These are phyloP conservation scores for Turritopsis dohrnii DNA, from an alignment of 30 jellyfish, hydroid and myxozoan species.

Conservation along the genomic window DNA sequence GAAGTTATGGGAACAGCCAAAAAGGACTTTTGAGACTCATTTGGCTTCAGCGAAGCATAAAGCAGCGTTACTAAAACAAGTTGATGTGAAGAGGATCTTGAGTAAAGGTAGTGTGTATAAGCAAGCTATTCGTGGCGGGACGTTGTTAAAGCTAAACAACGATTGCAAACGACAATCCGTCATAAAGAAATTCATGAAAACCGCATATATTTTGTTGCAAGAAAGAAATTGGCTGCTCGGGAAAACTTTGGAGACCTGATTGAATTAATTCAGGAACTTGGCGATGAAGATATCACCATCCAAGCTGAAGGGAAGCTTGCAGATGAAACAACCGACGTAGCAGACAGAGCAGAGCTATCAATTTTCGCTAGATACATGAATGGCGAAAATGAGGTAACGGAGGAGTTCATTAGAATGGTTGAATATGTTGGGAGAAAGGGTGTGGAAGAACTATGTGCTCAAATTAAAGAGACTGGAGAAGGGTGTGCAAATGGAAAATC, in stretches of 20 bases:
- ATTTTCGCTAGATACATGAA: slow-evolving; percentile 12
- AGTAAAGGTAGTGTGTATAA: slow-evolving; percentile 15
- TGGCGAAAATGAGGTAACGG: not conserved
- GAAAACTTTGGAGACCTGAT: slow-evolving; percentile 18
- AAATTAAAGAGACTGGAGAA: not conserved
- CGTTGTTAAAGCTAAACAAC: slow-evolving; percentile 12
- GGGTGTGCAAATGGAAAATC: slow-evolving; percentile 1
- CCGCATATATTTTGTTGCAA: slow-evolving; percentile 11
- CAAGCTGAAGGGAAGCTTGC: not conserved
- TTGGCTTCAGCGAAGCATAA: too few relatives aligned
- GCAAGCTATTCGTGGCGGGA: slow-evolving; percentile 11
- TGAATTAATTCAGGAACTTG: too few relatives aligned
- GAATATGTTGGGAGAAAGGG: not conserved
- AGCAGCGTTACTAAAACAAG: slow-evolving; percentile 11
- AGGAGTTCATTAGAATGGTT: not conserved
- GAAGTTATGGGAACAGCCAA: slow-evolving; percentile 31
- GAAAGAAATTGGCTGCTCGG: slow-evolving; percentile 12
- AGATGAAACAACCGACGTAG: slow-evolving; percentile 15
- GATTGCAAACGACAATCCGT: not conserved
- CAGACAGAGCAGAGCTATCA: not conserved
- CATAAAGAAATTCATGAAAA: slow-evolving; percentile 19
- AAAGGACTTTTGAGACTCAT: not conserved
- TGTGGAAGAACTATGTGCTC: too few relatives aligned
- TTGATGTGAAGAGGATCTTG: not conserved
- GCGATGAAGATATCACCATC: too few relatives aligned